Base-by-base conservation (phyloP, 1,140 invertebrate genomes). In the Drosophila arawakana region DNA sequence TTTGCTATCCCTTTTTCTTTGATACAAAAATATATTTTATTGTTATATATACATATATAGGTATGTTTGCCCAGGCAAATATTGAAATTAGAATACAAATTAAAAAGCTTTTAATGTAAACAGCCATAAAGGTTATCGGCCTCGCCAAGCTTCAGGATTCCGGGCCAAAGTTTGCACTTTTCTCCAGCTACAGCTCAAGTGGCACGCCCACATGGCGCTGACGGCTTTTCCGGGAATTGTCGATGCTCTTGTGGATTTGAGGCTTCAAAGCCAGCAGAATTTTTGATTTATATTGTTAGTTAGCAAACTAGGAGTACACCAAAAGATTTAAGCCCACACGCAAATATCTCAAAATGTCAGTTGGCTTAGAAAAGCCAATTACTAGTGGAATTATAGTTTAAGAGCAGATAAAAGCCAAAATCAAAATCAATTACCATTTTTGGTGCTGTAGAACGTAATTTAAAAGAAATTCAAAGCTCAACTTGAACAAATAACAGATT, bases 81-180 rank as follows among this genome's bases (percentile, higher is more conserved):
- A 86, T 86, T 86, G 84, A 88, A 86, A 86, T 86, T 88, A 82
- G 83, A 83, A 86, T 86, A 88, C 80, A 88, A 86, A 86, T 88
- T 86, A 86, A 88, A 86, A 86, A 82, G 83, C 83, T 86, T 86
- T 88, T 80, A 88, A 83, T 88, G 83, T 78, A 86, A 86, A 88
- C 80, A 86, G 80, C 69, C 67, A 37, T 70, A 86, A 86, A 79
- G 83, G 79, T 88, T 88, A 44, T 41, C 41, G 25, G 58, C 21
- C 55, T 8, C 8, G 11, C 0, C 49, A 50, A 50, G 21, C 49
- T 21, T 9, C 44, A 18, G 35, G 54, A 15, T 47, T 41, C 41
- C 15, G 34, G n/a, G 35, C 54, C 13, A 55, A 55, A 41, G 54
- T 52, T 63, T 30, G 35, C 49, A 46, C n/a, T 81, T 5, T 81